These are phyloP conservation scores for Cossypha heuglini DNA, from an alignment of 2,797 vertebrate genomes.

Conservation along the genomic window DNA sequence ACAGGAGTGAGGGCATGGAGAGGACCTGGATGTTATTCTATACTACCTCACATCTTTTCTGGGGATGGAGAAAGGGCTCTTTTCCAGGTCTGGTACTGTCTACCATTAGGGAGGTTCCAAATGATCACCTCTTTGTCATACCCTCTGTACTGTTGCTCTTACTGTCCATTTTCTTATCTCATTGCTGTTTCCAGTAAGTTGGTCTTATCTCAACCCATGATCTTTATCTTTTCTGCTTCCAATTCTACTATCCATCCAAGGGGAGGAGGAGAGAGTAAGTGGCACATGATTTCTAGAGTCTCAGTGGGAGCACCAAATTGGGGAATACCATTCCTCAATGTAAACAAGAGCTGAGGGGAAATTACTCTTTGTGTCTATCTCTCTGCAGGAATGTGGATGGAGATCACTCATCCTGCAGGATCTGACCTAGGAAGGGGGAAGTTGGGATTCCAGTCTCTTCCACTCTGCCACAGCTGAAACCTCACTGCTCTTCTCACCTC, in stretches of 20 bases:
- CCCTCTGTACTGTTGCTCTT: neutral
- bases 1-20: neutral
- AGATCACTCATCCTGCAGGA: neutral
- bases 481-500: neutral
- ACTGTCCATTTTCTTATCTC: neutral
- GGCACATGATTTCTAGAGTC: neutral
- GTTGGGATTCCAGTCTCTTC: neutral
- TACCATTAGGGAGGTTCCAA: neutral
- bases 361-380: neutral
- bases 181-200: neutral
- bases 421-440: neutral
- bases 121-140: neutral
- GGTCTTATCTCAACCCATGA: neutral
- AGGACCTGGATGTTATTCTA: neutral
- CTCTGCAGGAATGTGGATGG: neutral
- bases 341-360: neutral
- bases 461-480: neutral
- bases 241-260: neutral
- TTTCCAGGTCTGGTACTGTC: neutral
- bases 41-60: neutral
- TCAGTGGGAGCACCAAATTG: neutral
- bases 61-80: neutral
- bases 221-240: neutral
- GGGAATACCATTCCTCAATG: neutral
- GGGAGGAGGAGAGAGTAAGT: rapidly evolving